phyloP scores from a whole-genome alignment of 2,888 invertebrate species.

The Itoplectis maculator region DNA sequence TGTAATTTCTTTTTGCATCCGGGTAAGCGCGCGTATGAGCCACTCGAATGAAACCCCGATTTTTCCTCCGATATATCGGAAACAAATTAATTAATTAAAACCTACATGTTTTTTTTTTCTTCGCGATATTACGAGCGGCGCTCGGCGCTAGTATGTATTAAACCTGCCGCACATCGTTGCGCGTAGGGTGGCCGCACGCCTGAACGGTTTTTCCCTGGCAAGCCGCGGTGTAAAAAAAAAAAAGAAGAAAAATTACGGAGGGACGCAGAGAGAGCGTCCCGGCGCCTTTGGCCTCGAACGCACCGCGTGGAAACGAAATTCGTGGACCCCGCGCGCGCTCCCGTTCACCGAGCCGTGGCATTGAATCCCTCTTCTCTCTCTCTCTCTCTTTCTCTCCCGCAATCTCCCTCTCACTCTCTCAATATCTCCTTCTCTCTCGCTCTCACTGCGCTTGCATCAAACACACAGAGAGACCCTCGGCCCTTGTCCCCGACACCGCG shows the following conservation, averaged over 20 bases:
- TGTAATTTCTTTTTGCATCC: too few relatives aligned
- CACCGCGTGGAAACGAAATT: conserved; percentile 61
- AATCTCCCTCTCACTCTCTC: too few relatives aligned
- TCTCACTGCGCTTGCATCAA: too few relatives aligned
- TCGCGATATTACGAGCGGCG: conserved; percentile 7
- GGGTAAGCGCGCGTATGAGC: too few relatives aligned
- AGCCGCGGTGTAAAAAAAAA: conserved; percentile 43
- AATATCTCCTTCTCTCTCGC: too few relatives aligned
- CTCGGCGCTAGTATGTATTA: not conserved
- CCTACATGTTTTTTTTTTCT: not conserved
- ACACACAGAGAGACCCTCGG: conserved; percentile 20
- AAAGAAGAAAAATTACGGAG: conserved; percentile 47
- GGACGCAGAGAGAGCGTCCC: conserved; percentile 52
- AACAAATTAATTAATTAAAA: not conserved
- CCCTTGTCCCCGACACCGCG: conserved; percentile 25
- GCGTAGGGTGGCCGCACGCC: conserved; percentile 52
- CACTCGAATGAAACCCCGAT: too few relatives aligned
- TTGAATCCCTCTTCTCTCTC: conserved; percentile 62
- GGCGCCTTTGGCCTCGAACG: conserved; percentile 46
- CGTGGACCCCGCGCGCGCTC: too few relatives aligned
- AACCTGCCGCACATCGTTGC: too few relatives aligned
- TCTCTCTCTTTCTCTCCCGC: too few relatives aligned
- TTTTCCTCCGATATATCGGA: not conserved
- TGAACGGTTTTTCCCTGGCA: conserved; percentile 54
- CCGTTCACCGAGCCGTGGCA: conserved; percentile 69